A percentile compares a stretch with the other conserved stretches of the same genome.
Evolutionary conservation across 2,113 vertebrate genomes (phyloP).

Genomic region (Tragelaphus buxtoni): DNA sequence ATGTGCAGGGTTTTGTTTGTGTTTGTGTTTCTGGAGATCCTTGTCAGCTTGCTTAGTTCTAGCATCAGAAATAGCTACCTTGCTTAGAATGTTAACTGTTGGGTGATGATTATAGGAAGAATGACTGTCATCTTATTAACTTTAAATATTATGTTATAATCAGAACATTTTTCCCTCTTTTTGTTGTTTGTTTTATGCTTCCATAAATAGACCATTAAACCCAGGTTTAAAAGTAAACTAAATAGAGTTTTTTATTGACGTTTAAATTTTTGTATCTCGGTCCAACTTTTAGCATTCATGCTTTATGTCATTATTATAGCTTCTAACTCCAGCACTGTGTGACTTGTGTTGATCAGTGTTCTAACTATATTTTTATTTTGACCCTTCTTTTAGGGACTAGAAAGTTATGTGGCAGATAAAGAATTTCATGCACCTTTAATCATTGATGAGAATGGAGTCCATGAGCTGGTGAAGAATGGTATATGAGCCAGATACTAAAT

Average conservation of each 20-base stretch:
- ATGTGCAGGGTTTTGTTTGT: not conserved
- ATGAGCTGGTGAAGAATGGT: conserved; percentile 92
- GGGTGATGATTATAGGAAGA: not conserved
- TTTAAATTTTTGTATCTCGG: not conserved
- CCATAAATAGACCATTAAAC: not conserved
- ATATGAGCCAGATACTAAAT: conserved; percentile 69
- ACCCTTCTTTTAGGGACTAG: conserved; percentile 84
- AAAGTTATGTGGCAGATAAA: conserved; percentile 84
- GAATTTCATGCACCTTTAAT: conserved; percentile 89
- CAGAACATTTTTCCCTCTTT: not conserved
- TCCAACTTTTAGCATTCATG: not conserved
- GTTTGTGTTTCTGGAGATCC: not conserved
- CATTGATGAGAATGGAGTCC: conserved; percentile 87
- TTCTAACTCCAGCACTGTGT: not conserved
- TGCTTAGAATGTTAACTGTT: not conserved
- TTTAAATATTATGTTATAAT: not conserved
- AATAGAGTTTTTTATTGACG: not conserved
- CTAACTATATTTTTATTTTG: not conserved
- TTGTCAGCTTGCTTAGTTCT: not conserved
- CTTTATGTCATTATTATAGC: not conserved
- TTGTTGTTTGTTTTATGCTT: not conserved
- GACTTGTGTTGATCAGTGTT: not conserved
- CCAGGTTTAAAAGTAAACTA: not conserved
- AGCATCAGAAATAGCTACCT: not conserved
- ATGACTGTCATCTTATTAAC: not conserved